Evolutionary conservation across 2,888 invertebrate genomes (phyloP).

Genomic region (Apamea anceps): DNA sequence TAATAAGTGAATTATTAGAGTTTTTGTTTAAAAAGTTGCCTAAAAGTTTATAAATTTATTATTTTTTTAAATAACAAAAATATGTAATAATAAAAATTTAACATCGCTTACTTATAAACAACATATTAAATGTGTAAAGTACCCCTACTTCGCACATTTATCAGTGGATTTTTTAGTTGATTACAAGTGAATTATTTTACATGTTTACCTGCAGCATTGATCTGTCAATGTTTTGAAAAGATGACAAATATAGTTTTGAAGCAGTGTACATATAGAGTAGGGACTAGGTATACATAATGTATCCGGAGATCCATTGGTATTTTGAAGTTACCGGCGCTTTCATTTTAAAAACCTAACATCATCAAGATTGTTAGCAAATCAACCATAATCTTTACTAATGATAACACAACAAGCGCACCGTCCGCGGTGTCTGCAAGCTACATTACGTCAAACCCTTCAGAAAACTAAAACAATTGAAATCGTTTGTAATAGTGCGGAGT

Average conservation of each 20-base stretch:
- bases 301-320: background rate
- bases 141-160: background rate
- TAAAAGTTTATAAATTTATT: too few relatives aligned
- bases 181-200: background rate
- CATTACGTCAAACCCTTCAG: slow-evolving; percentile 9
- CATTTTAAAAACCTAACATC: background rate
- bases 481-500: slow-evolving; percentile 29
- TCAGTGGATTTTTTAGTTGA: too few relatives aligned
- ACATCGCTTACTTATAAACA: too few relatives aligned
- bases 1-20: too few relatives aligned
- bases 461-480: slow-evolving; percentile 50
- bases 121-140: background rate
- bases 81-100: too few relatives aligned
- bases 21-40: too few relatives aligned
- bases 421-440: background rate
- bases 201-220: background rate
- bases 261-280: background rate
- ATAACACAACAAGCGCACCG: background rate
- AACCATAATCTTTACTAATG: background rate
- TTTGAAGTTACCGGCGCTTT: too few relatives aligned
- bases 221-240: background rate
- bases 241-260: background rate
- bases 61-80: too few relatives aligned
- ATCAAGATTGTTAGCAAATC: background rate
- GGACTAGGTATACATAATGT: background rate